These are phyloP conservation scores for Fregetta grallaria DNA, from an alignment of 2,113 vertebrate genomes.

Conservation along the genomic window DNA sequence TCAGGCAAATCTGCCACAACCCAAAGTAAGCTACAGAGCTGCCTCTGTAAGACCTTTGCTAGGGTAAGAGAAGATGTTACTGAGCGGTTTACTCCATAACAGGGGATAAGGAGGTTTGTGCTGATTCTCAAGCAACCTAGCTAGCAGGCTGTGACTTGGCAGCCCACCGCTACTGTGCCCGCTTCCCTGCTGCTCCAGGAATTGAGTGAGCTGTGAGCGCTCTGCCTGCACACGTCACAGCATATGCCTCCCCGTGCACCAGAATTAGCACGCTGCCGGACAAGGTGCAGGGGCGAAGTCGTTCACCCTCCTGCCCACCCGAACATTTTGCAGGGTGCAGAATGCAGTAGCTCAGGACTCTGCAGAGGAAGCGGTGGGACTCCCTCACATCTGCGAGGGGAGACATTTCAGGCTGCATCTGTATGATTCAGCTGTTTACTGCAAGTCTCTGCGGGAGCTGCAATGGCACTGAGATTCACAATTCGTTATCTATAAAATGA, in stretches of 20 bases:
- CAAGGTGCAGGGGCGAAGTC: background rate
- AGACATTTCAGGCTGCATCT: background rate
- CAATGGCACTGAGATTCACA: background rate
- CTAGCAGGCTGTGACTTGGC: constrained; percentile 11
- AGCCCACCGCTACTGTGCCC: background rate
- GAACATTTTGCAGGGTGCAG: background rate
- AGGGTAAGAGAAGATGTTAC: background rate
- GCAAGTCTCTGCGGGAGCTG: background rate
- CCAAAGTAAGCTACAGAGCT: background rate
- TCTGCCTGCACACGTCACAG: background rate
- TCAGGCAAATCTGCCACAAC: background rate
- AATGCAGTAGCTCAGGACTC: background rate
- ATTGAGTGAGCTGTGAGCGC: background rate
- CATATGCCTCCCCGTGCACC: background rate
- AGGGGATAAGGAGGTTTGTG: background rate
- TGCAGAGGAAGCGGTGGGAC: background rate
- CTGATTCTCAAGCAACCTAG: background rate
- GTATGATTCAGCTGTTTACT: background rate
- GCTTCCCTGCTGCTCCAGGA: constrained; percentile 3
- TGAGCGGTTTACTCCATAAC: background rate
- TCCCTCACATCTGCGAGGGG: background rate
- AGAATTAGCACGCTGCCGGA: background rate
- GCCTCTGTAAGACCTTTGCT: background rate
- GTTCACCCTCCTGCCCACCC: background rate
- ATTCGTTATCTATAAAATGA: background rate